Base-by-base conservation (phyloP, 2,797 vertebrate genomes). In the Catamblyrhynchus diadema region DNA sequence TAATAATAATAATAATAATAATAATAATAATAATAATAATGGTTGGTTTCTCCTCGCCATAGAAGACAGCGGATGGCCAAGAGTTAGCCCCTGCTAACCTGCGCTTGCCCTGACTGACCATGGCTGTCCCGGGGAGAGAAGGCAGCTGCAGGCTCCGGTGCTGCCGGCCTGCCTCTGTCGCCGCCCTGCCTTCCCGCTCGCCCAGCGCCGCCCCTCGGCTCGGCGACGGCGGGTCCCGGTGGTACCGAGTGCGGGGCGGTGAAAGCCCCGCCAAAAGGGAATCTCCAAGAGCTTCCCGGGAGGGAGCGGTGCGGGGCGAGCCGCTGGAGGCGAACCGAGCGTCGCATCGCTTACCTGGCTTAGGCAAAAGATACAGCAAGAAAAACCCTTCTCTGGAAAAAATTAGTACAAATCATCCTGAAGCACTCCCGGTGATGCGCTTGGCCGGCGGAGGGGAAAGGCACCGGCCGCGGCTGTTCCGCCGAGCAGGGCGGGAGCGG, bases 271-370 rank as follows among this genome's bases (percentile, higher is more conserved):
- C 20, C 54, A 9, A 39, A 30, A 56, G 32, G 15, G 25, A 62
- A 4, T 2, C 6, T 35, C 9, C 48, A 7, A 22, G 37, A 7
- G 15, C 3, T 41, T 10, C 4, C 25, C 6, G 14, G 17, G 3
- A 42, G 5, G 14, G 33, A 53, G 23, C 1, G 8, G 30, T 4
- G 39, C 7, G 2, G 27, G 12, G 9, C 8, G 12, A 72, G 14
- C 32, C 8, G 10, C 70, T 12, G 61, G 14, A 60, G 15, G 27
- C 24, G 56, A 85, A 66, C 54, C 27, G 82, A 69, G 30, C 12
- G 17, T 18, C 53, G 61, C 44, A n/a, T 35, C 10, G 2, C 93
- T 95, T 96, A 95, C 94, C 93, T 95, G 81, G 12, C 41, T 47
- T 8, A 14, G 24, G 32, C 41, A 70, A 70, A 53, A 50, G 14